These are phyloP conservation scores for Gonatopus flavifemur DNA, from an alignment of 1,140 invertebrate species.

Conservation along the genomic window DNA sequence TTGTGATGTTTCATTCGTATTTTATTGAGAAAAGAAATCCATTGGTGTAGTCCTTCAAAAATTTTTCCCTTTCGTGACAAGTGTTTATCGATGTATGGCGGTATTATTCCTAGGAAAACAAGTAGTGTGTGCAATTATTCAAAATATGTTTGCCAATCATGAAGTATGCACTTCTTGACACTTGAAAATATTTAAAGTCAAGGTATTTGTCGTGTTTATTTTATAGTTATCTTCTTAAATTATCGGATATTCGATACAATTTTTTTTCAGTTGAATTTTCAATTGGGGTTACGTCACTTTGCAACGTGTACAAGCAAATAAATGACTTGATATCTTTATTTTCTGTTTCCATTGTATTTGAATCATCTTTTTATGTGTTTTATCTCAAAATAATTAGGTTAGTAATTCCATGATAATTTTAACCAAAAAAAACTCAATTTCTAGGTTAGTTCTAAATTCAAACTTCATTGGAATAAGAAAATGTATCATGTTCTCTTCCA, in stretches of 20 bases:
- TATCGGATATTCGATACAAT: background rate
- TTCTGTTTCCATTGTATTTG: background rate
- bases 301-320: conserved; percentile 12
- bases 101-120: too few species aligned
- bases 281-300: conserved; percentile 28
- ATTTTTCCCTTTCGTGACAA: too few species aligned
- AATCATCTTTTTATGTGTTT: background rate
- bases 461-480: too few species aligned
- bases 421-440: too few species aligned
- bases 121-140: background rate
- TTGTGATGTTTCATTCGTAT: too few species aligned
- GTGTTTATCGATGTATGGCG: too few species aligned
- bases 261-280: background rate
- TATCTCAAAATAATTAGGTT: conserved; percentile 5
- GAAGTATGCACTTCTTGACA: conserved; percentile 49
- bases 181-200: conserved; percentile 35
- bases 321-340: background rate
- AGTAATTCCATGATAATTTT: background rate
- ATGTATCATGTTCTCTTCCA: too few species aligned
- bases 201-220: conserved; percentile 18
- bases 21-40: too few species aligned
- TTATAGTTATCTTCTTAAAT: background rate
- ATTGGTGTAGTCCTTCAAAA: too few species aligned
- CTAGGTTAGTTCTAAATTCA: too few species aligned
- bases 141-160: conserved; percentile 26